Conservation (phyloP, 2,888 invertebrate genomes). For the Xestia ashworthii region DNA sequence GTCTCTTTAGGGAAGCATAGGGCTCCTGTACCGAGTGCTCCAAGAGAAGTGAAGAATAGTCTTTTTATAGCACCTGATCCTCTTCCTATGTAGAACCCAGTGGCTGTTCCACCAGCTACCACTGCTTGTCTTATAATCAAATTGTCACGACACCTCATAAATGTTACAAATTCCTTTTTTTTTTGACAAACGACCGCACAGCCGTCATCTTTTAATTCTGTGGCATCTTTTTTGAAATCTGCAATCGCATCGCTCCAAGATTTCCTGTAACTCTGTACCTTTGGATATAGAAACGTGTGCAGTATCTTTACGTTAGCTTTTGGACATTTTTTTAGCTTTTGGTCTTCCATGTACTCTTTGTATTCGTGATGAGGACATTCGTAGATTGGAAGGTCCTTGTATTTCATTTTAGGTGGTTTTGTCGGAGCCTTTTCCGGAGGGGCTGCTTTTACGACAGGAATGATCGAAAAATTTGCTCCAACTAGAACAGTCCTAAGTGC, state of each 20-base stretch:
- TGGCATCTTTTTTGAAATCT: conserved; percentile 36
- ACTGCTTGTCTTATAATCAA: conserved; percentile 68
- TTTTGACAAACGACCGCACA: conserved; percentile 43
- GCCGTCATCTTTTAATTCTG: conserved; percentile 42
- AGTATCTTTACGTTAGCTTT: conserved; percentile 72
- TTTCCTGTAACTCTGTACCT: conserved; percentile 69
- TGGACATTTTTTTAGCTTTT: conserved; percentile 69
- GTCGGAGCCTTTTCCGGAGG: conserved; percentile 51
- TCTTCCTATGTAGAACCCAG: conserved; percentile 68
- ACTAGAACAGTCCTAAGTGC: conserved; percentile 70
- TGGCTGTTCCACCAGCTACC: conserved; percentile 64
- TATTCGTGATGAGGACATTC: conserved; percentile 78
- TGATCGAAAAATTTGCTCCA: conserved; percentile 70
- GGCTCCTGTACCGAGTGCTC: conserved; percentile 35
- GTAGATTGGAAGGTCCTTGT: conserved; percentile 80
- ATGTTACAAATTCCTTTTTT: conserved; percentile 67
- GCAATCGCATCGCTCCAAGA: conserved; percentile 40
- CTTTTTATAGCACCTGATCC: conserved; percentile 62
- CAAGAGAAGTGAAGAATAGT: conserved; percentile 18
- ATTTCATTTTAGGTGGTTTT: conserved; percentile 80
- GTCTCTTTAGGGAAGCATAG: conserved; percentile 51
- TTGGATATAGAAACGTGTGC: conserved; percentile 74
- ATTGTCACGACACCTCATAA: conserved; percentile 76
- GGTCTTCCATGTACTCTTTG: conserved; percentile 72
- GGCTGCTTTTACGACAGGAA: conserved; percentile 77